These are phyloP conservation scores for Furcula furcula DNA, from an alignment of 2,888 invertebrate genomes.

Conservation along the genomic window DNA sequence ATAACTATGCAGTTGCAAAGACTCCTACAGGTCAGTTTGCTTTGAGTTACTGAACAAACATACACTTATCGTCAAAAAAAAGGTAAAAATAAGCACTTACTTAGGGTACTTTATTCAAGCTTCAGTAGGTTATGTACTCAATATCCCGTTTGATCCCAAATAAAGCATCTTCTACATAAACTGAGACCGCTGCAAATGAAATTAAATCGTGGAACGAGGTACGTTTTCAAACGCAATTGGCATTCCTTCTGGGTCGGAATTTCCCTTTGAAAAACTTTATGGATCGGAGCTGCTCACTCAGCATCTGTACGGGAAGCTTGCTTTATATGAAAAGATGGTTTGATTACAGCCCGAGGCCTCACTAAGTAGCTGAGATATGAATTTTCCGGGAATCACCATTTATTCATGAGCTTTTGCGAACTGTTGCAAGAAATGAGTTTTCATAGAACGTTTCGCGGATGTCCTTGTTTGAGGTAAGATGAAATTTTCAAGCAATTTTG, in stretches of 20 bases:
- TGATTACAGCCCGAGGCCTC: slow-evolving; percentile 23
- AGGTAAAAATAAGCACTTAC: too few species aligned
- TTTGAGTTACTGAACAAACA: too few species aligned
- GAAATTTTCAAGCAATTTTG: slow-evolving; percentile 44
- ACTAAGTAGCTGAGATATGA: slow-evolving; percentile 6
- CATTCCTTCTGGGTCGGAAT: slow-evolving; percentile 39
- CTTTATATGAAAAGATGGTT: slow-evolving; percentile 29
- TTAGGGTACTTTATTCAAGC: neutral
- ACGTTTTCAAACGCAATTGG: slow-evolving; percentile 47
- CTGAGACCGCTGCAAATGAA: slow-evolving; percentile 32
- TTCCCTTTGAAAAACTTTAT: slow-evolving; percentile 45
- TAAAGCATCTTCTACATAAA: slow-evolving; percentile 20
- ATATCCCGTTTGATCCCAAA: slow-evolving; percentile 18
- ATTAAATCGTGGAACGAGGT: slow-evolving; percentile 31
- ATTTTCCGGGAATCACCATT: slow-evolving; percentile 4
- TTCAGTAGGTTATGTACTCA: slow-evolving; percentile 8
- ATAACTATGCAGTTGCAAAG: too few species aligned
- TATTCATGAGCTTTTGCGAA: slow-evolving; percentile 7
- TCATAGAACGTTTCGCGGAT: slow-evolving; percentile 4
- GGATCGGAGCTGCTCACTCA: slow-evolving; percentile 34
- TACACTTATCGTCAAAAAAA: too few species aligned
- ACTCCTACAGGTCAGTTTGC: too few species aligned
- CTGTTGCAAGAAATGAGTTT: slow-evolving; percentile 5
- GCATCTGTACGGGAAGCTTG: slow-evolving; percentile 22
- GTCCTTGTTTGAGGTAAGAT: slow-evolving; percentile 32